Evolutionary conservation across 2,113 vertebrate genomes (phyloP).

Genomic region (Lathamus discolor): DNA sequence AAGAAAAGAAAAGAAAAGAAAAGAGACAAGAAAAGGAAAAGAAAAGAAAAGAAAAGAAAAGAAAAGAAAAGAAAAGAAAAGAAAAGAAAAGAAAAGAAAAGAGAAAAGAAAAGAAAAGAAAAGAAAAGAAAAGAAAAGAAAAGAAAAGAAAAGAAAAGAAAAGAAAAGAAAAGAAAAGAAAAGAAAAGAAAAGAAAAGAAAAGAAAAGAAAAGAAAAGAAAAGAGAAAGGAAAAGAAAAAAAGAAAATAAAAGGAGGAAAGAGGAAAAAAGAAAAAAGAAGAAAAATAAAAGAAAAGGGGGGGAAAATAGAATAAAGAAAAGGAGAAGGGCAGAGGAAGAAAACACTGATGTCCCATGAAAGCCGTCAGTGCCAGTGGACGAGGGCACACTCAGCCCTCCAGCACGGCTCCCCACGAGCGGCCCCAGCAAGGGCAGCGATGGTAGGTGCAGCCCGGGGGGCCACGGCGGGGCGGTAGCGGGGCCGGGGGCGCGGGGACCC

Average conservation of each 20-base stretch:
- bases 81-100: too few relatives aligned
- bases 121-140: too few relatives aligned
- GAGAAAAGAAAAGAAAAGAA: too few relatives aligned
- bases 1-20: too few relatives aligned
- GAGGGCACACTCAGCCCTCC: not conserved
- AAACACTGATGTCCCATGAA: not conserved
- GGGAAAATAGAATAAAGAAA: rapidly evolving
- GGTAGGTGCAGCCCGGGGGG: slow-evolving; percentile 62
- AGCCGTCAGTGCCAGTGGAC: not conserved
- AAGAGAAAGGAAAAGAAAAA: rapidly evolving
- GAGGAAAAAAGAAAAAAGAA: too few relatives aligned
- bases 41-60: too few relatives aligned
- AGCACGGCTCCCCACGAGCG: not conserved
- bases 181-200: rapidly evolving
- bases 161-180: too few relatives aligned
- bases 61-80: too few relatives aligned
- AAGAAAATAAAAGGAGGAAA: too few relatives aligned
- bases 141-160: too few relatives aligned
- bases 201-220: rapidly evolving
- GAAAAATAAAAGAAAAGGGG: rapidly evolving
- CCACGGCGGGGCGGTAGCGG: not conserved
- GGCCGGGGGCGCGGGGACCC: too few relatives aligned
- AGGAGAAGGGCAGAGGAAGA: rapidly evolving
- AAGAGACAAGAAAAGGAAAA: too few relatives aligned
- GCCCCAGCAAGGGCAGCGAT: slow-evolving; percentile 55